Percentiles rank a stretch among this genome's conserved stretches.
Conservation (phyloP, 1,140 invertebrate genomes). For the Trichoplusia ni region DNA sequence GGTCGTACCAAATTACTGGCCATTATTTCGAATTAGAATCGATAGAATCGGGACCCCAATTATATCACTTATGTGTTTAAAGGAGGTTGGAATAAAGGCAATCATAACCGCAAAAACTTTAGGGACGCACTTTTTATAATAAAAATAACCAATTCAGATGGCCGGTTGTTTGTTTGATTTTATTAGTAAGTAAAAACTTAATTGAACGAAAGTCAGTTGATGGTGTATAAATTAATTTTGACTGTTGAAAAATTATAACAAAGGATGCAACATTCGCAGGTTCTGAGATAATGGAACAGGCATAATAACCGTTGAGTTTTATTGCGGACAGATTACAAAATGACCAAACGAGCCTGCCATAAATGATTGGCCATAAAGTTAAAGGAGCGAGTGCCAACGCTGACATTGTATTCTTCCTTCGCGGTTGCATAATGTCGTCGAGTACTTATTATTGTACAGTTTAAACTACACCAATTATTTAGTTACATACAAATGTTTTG, state of each 20-base stretch:
- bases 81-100: conserved; percentile 72
- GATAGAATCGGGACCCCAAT: conserved; percentile 78
- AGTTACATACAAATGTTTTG: not conserved
- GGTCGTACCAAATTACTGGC: conserved; percentile 74
- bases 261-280: conserved; percentile 48
- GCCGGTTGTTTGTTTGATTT: conserved; percentile 37
- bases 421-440: conserved; percentile 12
- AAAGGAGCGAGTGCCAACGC: conserved; percentile 55
- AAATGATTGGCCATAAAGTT: conserved; percentile 71
- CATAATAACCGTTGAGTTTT: conserved; percentile 72
- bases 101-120: conserved; percentile 68
- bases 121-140: conserved; percentile 45
- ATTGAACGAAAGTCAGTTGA: not conserved
- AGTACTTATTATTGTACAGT: conserved; percentile 26
- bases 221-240: conserved; percentile 1
- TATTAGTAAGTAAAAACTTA: not conserved
- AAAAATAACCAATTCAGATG: conserved; percentile 25
- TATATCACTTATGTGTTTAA: conserved; percentile 81
- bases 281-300: conserved; percentile 59
- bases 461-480: conserved; percentile 9
- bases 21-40: conserved; percentile 80
- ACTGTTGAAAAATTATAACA: conserved; percentile 43
- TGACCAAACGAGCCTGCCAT: conserved; percentile 60
- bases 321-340: conserved; percentile 70
- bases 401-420: conserved; percentile 59